Evolutionary conservation across 2,113 vertebrate genomes (phyloP).

Genomic region (Pavo muticus): DNA sequence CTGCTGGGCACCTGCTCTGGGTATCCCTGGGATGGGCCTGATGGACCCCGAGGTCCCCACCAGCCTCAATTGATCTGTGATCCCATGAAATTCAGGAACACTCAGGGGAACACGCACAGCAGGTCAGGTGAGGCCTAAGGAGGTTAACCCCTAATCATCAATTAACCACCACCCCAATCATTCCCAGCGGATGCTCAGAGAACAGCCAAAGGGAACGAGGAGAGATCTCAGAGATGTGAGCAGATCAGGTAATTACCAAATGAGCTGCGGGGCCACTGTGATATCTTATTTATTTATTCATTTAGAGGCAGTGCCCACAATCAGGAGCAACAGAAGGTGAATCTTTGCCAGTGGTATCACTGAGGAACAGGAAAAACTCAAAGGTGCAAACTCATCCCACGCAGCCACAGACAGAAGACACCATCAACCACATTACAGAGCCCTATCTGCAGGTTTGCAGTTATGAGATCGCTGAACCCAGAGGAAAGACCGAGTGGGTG

Average conservation of each 20-base stretch:
- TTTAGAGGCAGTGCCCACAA: fast-evolving
- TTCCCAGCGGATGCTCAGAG: background rate
- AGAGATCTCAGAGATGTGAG: background rate
- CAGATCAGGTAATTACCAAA: background rate
- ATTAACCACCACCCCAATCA: background rate
- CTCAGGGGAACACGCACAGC: background rate
- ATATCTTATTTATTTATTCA: fast-evolving
- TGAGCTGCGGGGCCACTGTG: background rate
- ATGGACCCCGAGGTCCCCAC: background rate
- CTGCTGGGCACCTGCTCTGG: background rate
- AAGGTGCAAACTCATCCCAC: background rate
- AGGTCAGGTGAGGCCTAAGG: background rate
- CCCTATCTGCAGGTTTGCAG: fast-evolving
- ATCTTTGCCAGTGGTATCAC: fast-evolving
- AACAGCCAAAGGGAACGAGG: background rate
- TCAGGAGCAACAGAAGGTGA: fast-evolving
- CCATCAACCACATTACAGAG: background rate
- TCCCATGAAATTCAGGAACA: background rate
- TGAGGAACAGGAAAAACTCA: background rate
- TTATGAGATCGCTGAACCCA: fast-evolving
- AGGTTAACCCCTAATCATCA: background rate
- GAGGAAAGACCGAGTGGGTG: too few species aligned
- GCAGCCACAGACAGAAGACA: too few species aligned
- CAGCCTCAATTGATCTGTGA: background rate
- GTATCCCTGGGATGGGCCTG: background rate